Evolutionary conservation across 1,140 invertebrate genomes (phyloP), one percentile per base, ranked within the genome.

Genomic region (Brachionus asplanchnoidis): DNA sequence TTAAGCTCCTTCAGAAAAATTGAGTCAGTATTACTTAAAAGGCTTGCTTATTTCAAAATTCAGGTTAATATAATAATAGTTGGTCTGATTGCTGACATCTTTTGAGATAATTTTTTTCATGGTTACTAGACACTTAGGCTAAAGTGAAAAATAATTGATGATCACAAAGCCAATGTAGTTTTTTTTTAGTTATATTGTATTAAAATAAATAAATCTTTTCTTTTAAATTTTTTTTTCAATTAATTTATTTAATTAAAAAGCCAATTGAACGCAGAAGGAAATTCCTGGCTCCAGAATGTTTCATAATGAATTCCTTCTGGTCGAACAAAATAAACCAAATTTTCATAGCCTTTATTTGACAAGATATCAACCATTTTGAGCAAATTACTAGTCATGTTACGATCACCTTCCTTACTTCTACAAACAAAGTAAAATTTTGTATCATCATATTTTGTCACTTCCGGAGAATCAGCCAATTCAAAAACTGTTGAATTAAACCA

Each of bases 361-460:
- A 83, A 40, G 2, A 66, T 17, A 20, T 70, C 28, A 42, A 53
- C 23, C 80, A 83, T 83, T 83, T 66, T 65, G 3, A 44, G 17
- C 80, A 83, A 68, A 68, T 83, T 46, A 12, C 8, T 26, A 14
- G 65, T 65, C 80, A 83, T 66, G 14, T 20, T 68, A 5, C 17
- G 23, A 77, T 36, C 44, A 50, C 80, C 44, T 40, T 83, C 80
- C 40, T 14, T 20, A 17, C 32, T 32, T 44, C 80, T 60, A 50
- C 80, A 65, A 44, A 83, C 80, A 56, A 83, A 56, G 32, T 68
- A 83, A 7, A 83, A 26, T 70, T 66, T 46, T n/a, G 75, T 53
- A 17, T 32, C 46, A 79, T 26, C 17, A 28, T 23, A 50, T n/a
- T 83, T 65, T 6, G 14, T 56, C 17, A 56, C 53, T 56, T 56